These are phyloP conservation scores for Nesidiocoris tenuis DNA, from an alignment of 2,888 invertebrate species.

Conservation along the genomic window DNA sequence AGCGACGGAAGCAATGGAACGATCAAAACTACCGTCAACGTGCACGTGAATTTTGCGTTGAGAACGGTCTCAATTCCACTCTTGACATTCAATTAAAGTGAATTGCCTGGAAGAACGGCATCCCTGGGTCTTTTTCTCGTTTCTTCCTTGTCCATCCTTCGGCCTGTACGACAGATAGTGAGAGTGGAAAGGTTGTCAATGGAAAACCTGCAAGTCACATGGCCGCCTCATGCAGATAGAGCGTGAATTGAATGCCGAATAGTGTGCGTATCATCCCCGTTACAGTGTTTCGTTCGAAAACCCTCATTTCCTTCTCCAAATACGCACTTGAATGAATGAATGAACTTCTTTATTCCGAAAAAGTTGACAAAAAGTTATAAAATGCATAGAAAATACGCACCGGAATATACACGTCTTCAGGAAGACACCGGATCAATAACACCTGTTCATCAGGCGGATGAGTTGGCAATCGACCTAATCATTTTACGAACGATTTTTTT, in stretches of 20 bases:
- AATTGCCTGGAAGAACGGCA: constrained; percentile 21
- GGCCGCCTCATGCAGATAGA: neutral
- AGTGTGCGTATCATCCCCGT: too few species aligned
- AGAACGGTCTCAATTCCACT: constrained; percentile 1
- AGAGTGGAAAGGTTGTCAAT: constrained; percentile 7
- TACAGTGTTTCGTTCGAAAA: too few species aligned
- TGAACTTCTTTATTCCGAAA: too few species aligned
- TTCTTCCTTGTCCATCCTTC: neutral
- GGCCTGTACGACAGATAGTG: constrained; percentile 3
- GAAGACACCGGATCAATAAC: too few species aligned
- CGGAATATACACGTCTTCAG: too few species aligned
- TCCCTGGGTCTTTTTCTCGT: neutral
- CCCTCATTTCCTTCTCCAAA: too few species aligned
- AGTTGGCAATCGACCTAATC: too few species aligned
- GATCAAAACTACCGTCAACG: neutral
- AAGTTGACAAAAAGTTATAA: too few species aligned
- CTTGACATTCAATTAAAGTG: constrained; percentile 27
- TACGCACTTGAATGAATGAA: too few species aligned
- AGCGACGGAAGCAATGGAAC: neutral
- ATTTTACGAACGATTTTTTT: too few species aligned
- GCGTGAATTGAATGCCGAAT: neutral
- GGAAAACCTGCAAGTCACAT: neutral
- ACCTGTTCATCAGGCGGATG: too few species aligned
- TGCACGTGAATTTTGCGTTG: constrained; percentile 6
- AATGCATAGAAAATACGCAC: too few species aligned